Evolutionary conservation across 2,888 invertebrate genomes (phyloP).

Genomic region (Macaria notata): DNA sequence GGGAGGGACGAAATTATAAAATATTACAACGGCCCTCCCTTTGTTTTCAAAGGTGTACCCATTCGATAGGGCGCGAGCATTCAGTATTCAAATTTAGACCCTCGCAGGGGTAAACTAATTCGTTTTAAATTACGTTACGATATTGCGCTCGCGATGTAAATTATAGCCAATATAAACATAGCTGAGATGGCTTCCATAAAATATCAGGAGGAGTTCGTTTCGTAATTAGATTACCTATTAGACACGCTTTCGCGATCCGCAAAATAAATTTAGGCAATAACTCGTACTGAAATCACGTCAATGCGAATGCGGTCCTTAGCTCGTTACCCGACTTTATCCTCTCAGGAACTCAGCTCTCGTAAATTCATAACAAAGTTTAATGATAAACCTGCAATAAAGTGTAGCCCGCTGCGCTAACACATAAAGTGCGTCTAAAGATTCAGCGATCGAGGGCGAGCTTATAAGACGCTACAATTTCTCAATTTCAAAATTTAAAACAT

Average conservation of each 20-base stretch:
- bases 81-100: conserved; percentile 75
- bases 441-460: conserved; percentile 17
- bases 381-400: conserved; percentile 19
- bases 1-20: conserved; percentile 67
- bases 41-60: conserved; percentile 72
- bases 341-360: conserved; percentile 6
- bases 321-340: conserved; percentile 1
- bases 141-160: conserved; percentile 74
- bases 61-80: conserved; percentile 60
- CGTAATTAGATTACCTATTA: conserved; percentile 60
- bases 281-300: background rate
- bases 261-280: conserved; percentile 28
- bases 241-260: conserved; percentile 42
- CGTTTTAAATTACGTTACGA: conserved; percentile 81
- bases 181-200: conserved; percentile 68
- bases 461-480: conserved; percentile 20
- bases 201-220: conserved; percentile 49
- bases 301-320: conserved; percentile 1
- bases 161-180: conserved; percentile 73
- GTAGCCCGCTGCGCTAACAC: conserved; percentile 18
- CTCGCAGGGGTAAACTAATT: conserved; percentile 77
- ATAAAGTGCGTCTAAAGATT: conserved; percentile 17
- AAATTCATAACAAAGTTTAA: conserved; percentile 15
- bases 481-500: conserved; percentile 23
- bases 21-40: conserved; percentile 67